Conservation (phyloP, 2,797 vertebrate species). For the Gymnothorax reevesii region DNA sequence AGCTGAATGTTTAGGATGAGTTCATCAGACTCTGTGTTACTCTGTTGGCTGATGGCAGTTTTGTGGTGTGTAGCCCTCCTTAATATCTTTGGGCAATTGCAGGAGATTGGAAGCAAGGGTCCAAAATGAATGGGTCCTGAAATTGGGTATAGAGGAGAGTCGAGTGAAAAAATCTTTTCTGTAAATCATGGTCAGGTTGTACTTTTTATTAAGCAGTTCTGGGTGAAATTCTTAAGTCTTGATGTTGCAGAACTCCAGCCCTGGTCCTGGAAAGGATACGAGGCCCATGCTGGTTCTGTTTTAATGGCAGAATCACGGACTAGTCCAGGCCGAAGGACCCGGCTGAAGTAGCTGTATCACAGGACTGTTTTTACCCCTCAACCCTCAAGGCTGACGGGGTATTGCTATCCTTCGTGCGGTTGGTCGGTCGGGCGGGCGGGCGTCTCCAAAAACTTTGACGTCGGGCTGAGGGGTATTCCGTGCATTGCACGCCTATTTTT, state of each 20-base stretch:
- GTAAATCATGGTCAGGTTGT: background rate
- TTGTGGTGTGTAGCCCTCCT: background rate
- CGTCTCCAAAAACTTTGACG: too few relatives aligned
- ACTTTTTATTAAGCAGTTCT: background rate
- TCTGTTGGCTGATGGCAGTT: background rate
- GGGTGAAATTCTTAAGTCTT: background rate
- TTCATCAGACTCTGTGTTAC: background rate
- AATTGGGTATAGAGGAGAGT: background rate
- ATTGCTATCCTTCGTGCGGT: too few relatives aligned
- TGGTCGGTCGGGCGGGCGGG: too few relatives aligned
- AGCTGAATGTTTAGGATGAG: background rate
- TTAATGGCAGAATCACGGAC: background rate
- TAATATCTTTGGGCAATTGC: background rate
- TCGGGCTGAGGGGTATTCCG: background rate
- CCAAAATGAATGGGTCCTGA: background rate
- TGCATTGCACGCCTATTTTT: too few relatives aligned
- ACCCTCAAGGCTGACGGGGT: too few relatives aligned
- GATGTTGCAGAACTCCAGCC: background rate
- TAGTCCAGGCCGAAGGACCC: background rate
- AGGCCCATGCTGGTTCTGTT: too few relatives aligned
- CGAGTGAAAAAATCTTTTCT: too few relatives aligned
- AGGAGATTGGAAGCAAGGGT: background rate
- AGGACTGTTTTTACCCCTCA: background rate
- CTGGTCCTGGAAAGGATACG: background rate
- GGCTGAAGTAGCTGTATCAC: background rate